Evolutionary conservation across 1,140 invertebrate genomes (phyloP), one percentile per base, ranked within the genome.

Genomic region (Pseudomyrmex sp.): DNA sequence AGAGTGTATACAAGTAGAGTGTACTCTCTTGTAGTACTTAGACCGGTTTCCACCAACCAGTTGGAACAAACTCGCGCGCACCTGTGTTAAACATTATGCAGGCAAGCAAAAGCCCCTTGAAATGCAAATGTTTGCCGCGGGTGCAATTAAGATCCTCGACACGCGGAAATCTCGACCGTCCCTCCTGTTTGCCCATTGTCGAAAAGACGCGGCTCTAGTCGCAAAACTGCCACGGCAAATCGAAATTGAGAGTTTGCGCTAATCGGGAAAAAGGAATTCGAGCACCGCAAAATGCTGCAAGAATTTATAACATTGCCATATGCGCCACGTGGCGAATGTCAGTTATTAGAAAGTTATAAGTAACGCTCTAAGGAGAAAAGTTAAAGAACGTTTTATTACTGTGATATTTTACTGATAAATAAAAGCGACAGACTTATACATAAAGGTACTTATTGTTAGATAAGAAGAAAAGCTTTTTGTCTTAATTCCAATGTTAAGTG

Each of bases 41-140:
- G 23, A 52, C 10, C 59, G 52, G 59, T 61, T 20, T 26, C 54
- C 35, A 35, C 35, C 46, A 13, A n/a, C 12, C 52, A 26, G 15
- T 20, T 20, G 26, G 56, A 66, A 58, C 65, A 52, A 58, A 62
- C 52, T 62, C 48, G 63, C 20, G 85, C 26, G 61, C 77, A 88
- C 62, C 89, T 90, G 89, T 90, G 85, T 89, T 85, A 90, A 90
- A 90, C 89, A 90, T 90, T 89, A 90, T 90, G 84, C 90, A 88
- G 85, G 70, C 85, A 84, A 85, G 84, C 85, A 83, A 73, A 89
- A 86, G 85, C 85, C 83, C 75, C 90, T 90, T 90, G 89, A 90
- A 90, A 90, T 90, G 90, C 85, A 90, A 90, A 90, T 90, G 84
- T 89, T 90, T 87, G 87, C 90, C 54, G 70, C 74, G 82, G 20